Evolutionary conservation across 2,888 invertebrate genomes (phyloP).

Genomic region (Drosophila buzzatii): DNA sequence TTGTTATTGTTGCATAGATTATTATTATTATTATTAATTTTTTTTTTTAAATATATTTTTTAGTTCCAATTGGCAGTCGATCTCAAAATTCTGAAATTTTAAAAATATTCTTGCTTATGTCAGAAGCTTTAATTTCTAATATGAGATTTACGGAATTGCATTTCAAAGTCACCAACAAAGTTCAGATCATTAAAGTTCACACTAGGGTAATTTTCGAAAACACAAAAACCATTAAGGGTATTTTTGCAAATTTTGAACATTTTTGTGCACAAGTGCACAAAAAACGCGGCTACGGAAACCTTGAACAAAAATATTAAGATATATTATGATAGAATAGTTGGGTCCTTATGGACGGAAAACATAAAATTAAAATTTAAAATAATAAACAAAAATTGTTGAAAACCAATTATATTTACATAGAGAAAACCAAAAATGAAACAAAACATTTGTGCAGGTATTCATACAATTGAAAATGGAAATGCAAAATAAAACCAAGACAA

Average conservation of each 20-base stretch:
- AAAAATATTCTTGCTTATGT: neutral
- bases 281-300: constrained; percentile 77
- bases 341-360: constrained; percentile 26
- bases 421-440: constrained; percentile 16
- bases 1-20: neutral
- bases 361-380: neutral
- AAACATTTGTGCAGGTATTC: constrained; percentile 43
- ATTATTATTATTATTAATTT: too few species aligned
- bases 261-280: constrained; percentile 49
- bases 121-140: neutral
- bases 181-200: neutral
- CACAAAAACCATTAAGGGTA: constrained; percentile 4
- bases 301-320: constrained; percentile 55
- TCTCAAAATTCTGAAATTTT: neutral
- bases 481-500: constrained; percentile 3
- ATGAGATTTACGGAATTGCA: neutral
- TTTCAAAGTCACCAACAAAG: neutral
- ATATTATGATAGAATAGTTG: constrained; percentile 46
- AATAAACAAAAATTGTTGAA: constrained; percentile 19
- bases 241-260: constrained; percentile 40
- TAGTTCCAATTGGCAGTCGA: neutral
- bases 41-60: too few species aligned
- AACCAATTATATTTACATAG: constrained; percentile 25
- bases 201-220: neutral
- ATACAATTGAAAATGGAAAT: constrained; percentile 24